Percentiles rank a stretch among this genome's conserved stretches.
Conservation (phyloP, 2,797 vertebrate species). For the Gobio occitaniae region DNA sequence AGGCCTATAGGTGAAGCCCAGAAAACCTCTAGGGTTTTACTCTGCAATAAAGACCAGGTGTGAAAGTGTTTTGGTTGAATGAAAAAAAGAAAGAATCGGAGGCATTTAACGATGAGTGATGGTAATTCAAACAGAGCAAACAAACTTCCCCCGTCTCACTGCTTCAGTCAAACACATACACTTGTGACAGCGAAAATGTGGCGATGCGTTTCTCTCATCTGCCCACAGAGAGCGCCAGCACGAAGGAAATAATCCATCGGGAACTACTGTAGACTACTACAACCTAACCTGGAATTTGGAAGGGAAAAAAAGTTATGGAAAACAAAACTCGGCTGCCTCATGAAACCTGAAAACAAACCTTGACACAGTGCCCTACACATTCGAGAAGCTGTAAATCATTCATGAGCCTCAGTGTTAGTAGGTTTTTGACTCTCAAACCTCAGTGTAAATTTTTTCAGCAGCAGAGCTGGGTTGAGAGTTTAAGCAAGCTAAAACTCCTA, state of each 20-base stretch:
- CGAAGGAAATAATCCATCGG: slow-evolving; percentile 1
- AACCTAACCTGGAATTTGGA: not conserved
- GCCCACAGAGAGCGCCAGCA: slow-evolving; percentile 57
- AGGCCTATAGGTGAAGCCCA: not conserved
- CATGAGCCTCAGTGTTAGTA: slow-evolving; percentile 34
- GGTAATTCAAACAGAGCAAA: slow-evolving; percentile 1
- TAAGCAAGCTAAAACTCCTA: not conserved
- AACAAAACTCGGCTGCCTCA: not conserved
- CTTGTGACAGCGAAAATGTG: slow-evolving; percentile 68
- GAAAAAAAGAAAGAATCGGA: not conserved
- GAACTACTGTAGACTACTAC: not conserved
- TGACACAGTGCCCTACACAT: not conserved
- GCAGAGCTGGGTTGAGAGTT: slow-evolving; percentile 16
- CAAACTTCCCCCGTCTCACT: slow-evolving; percentile 2
- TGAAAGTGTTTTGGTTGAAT: slow-evolving; percentile 9
- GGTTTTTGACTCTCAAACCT: slow-evolving; percentile 37
- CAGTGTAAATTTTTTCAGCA: slow-evolving; percentile 42
- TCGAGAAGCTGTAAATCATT: slow-evolving; percentile 51
- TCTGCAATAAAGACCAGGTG: slow-evolving; percentile 38
- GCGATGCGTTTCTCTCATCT: slow-evolving; percentile 16
- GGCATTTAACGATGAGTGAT: slow-evolving; percentile 18
- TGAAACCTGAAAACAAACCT: slow-evolving; percentile 22
- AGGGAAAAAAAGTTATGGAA: not conserved
- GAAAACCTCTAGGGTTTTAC: not conserved
- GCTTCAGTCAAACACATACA: slow-evolving; percentile 21